Evolutionary conservation across 2,113 vertebrate genomes (phyloP).

Genomic region (Cephalopterus ornatus): DNA sequence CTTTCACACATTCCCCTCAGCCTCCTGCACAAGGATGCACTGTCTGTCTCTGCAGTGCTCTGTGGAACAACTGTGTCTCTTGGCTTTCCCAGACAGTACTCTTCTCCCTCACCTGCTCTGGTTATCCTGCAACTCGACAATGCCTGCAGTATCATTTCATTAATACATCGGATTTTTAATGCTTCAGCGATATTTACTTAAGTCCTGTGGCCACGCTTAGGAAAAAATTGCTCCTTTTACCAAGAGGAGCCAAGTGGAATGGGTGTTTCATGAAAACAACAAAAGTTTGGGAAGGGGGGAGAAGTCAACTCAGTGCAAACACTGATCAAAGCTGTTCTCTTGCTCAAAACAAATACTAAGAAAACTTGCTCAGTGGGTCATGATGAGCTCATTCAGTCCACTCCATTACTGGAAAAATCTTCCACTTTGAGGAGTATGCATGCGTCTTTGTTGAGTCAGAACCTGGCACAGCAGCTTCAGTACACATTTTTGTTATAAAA

Average conservation of each 20-base stretch:
- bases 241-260: background rate
- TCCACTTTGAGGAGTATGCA: conserved; percentile 35
- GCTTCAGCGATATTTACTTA: background rate
- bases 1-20: background rate
- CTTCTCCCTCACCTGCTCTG: background rate
- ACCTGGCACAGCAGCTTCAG: conserved; percentile 30
- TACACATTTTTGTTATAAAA: conserved; percentile 46
- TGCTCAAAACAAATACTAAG: conserved; percentile 39
- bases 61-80: accelerated
- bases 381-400: conserved; percentile 57
- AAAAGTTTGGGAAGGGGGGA: conserved; percentile 39
- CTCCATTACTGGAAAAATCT: conserved; percentile 63
- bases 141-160: background rate
- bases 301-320: conserved; percentile 49
- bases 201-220: background rate
- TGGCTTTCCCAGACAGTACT: background rate
- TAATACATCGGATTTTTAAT: background rate
- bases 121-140: background rate
- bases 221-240: background rate
- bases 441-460: conserved; percentile 61
- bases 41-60: background rate
- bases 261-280: conserved; percentile 18
- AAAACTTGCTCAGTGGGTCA: conserved; percentile 62
- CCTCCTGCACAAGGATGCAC: background rate
- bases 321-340: conserved; percentile 24